Evolutionary conservation across 2,888 invertebrate species (phyloP), one percentile per base, ranked within the genome.

Genomic region (Polymixis lichenea): DNA sequence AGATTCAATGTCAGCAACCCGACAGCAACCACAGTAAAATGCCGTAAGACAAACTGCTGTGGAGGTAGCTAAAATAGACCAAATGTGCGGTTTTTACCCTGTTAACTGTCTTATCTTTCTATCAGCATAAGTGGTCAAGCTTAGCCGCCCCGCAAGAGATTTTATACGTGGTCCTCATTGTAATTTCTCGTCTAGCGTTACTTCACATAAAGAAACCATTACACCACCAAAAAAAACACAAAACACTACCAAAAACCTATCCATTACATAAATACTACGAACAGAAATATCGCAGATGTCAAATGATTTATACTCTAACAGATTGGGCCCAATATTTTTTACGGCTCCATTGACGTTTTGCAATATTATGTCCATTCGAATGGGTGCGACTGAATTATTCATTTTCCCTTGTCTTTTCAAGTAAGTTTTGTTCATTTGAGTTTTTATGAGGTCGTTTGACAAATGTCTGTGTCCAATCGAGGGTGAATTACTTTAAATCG

Each of bases 221-320:
- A 32, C 17, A 61, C 13, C n/a, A 13, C 13, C 22, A 32, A 66
- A 51, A 67, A 67, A 68, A 61, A 64, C 4, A 49, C 25, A 56
- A 73, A 75, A 75, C 74, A 60, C n/a, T 28, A n/a, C 58, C 32
- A 25, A 74, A 64, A 58, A 2, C 25, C 11, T 53, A 61, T 46
- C n/a, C 53, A 77, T 79, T 66, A 66, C 60, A 43, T n/a, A 78
- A 69, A 22, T 80, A 66, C 58, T 77, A 28, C 66, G 13, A 75
- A 28, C 67, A 82, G 77, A 81, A 83, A 86, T 49, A 78, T 86
- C 56, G 84, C 90, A 89, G 88, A 88, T 90, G 88, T 79, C 77
- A 84, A 84, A 91, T 92, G 92, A 93, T 93, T 93, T 92, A 92
- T 90, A 82, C 78, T 83, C 80, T 83, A 77, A 78, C 83, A 86